Conservation (phyloP, 2,888 invertebrate genomes). For the Augiades crinisus region DNA sequence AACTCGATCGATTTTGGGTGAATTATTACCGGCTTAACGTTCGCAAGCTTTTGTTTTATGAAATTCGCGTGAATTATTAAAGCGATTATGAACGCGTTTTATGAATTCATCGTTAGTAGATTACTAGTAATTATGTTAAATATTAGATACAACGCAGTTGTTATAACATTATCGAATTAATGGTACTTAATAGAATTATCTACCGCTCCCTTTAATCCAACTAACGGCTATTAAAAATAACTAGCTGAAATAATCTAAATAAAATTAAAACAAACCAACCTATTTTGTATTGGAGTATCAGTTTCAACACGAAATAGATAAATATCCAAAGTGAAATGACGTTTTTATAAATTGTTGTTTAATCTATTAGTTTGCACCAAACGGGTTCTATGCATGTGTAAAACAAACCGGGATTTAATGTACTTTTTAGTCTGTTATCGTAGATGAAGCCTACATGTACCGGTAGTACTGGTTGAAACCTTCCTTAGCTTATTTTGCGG, state of each 20-base stretch:
- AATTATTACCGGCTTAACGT: background rate
- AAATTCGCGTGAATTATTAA: background rate
- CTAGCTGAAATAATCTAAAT: no score
- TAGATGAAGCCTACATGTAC: background rate
- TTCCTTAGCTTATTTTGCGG: conserved; percentile 9
- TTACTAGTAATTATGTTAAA: no score
- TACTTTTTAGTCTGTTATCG: conserved; percentile 11
- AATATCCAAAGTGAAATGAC: background rate
- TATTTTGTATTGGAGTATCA: no score
- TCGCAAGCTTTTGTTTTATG: background rate
- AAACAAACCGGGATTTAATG: conserved; percentile 4
- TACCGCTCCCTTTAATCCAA: no score
- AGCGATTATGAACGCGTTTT: background rate
- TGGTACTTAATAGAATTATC: no score
- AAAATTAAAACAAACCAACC: no score
- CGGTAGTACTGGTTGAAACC: conserved; percentile 1
- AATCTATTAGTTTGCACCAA: conserved; percentile 8
- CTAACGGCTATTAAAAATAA: no score
- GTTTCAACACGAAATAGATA: background rate
- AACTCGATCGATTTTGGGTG: conserved; percentile 40
- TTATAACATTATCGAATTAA: no score
- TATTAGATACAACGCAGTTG: no score
- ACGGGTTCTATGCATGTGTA: background rate
- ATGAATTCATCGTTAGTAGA: background rate
- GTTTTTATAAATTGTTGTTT: background rate